Conservation (phyloP, 2,888 invertebrate genomes). For the Spisula subtruncata region DNA sequence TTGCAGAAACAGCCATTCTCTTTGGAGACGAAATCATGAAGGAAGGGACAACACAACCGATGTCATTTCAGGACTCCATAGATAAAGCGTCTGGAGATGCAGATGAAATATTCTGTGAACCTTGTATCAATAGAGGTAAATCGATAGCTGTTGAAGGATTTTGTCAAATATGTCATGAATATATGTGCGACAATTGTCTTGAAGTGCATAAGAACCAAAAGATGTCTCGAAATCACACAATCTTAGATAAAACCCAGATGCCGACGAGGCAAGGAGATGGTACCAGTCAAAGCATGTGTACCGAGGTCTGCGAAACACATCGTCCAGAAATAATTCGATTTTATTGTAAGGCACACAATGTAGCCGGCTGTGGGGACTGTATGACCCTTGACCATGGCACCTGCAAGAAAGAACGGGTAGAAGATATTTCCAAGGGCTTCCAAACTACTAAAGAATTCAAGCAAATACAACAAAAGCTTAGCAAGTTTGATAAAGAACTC, state of each 20-base stretch:
- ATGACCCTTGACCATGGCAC: slow-evolving; percentile 4
- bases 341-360: slow-evolving; percentile 1
- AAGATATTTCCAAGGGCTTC: slow-evolving; percentile 14
- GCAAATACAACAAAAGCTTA: background rate
- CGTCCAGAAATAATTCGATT: background rate
- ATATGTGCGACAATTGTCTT: background rate
- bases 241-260: background rate
- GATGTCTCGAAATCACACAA: background rate
- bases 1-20: no score
- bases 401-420: background rate
- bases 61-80: background rate
- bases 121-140: background rate
- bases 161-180: slow-evolving; percentile 21
- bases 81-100: background rate
- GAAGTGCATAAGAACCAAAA: slow-evolving; percentile 2
- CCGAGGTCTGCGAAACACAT: background rate
- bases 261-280: background rate
- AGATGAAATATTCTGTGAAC: background rate
- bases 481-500: background rate
- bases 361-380: slow-evolving; percentile 17
- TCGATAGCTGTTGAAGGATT: background rate
- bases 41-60: background rate
- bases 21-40: background rate
- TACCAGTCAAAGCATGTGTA: background rate
- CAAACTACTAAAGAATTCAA: background rate